These are phyloP conservation scores for Stenotaenia linearis DNA, from an alignment of 2,888 invertebrate species.

Conservation along the genomic window DNA sequence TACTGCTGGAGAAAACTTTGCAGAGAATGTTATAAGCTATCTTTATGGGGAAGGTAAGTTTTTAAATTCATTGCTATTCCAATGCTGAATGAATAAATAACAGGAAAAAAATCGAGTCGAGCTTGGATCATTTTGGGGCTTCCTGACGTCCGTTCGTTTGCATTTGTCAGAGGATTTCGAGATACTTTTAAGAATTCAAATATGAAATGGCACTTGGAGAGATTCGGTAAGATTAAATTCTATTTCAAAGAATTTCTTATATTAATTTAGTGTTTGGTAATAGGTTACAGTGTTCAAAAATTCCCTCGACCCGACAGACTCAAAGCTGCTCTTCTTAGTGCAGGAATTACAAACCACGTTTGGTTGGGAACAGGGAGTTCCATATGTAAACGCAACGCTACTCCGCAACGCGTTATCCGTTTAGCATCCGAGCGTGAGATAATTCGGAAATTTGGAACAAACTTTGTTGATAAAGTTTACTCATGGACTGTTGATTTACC, in stretches of 20 bases:
- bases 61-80: neutral
- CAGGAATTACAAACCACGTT: neutral
- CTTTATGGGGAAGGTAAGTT: neutral
- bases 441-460: neutral
- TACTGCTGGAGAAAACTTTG: slow-evolving; percentile 3
- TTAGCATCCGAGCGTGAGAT: neutral
- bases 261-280: too few relatives aligned
- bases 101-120: neutral
- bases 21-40: neutral
- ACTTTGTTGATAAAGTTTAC: neutral
- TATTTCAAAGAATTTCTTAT: too few relatives aligned
- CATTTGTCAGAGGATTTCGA: neutral
- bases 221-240: neutral
- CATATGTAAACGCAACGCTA: neutral
- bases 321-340: neutral
- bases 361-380: neutral
- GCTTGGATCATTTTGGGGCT: neutral
- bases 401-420: neutral
- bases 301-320: neutral
- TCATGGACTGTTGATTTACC: neutral
- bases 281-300: neutral
- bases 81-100: neutral
- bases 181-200: neutral
- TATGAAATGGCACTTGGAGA: neutral
- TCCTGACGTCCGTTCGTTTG: neutral